Base-by-base conservation (phyloP, 2,888 invertebrate species). In the Macrosoma leucophasiata region DNA sequence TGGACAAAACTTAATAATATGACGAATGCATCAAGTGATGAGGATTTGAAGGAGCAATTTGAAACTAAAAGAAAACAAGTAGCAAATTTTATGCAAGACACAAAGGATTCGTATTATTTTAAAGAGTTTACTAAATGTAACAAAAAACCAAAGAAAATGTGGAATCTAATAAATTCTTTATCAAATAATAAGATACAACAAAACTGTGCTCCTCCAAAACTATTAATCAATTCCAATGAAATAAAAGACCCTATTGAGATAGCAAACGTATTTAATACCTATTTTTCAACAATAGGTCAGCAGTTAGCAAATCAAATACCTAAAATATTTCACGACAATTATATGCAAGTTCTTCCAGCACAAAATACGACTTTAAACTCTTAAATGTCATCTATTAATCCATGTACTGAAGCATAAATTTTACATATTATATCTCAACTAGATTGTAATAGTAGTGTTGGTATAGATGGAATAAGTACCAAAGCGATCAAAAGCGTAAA, bases 221-320 rank as follows among this genome's bases (percentile, higher is more conserved):
- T 28, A n/a, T 8, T 10, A 12, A 9, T 12, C 3, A 13, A 15
- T 8, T 14, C 15, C 6, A 21, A 22, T 2, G 8, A 8, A 15
- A 30, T 38, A 6, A 23, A 29, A 3, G 27, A 38, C 7, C 29
- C 22, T 4, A 10, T 8, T 4, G 22, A 27, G 10, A 29, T 38
- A 11, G 33, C 33, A 11, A 15, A 38, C 11, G 2, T 7, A 14
- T 33, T 38, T 14, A 38, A 38, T n/a, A 10, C 15, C 4, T 33
- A 13, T 24, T 36, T 36, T 18, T 22, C 38, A 8, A 30, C 25
- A 3, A 30, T 38, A 12, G 38, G 33, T 7, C 9, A 22, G n/a
- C 1, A 11, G 3, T 23, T 33, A 10, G 38, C 38, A 9, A 17
- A 29, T n/a, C n/a, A 38, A 33, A 33, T 38, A 17, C 33, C 29